Percentiles rank a stretch among this genome's conserved stretches.
Evolutionary conservation across 2,797 vertebrate species (phyloP).

Genomic region (Eupleurogrammus muticus): DNA sequence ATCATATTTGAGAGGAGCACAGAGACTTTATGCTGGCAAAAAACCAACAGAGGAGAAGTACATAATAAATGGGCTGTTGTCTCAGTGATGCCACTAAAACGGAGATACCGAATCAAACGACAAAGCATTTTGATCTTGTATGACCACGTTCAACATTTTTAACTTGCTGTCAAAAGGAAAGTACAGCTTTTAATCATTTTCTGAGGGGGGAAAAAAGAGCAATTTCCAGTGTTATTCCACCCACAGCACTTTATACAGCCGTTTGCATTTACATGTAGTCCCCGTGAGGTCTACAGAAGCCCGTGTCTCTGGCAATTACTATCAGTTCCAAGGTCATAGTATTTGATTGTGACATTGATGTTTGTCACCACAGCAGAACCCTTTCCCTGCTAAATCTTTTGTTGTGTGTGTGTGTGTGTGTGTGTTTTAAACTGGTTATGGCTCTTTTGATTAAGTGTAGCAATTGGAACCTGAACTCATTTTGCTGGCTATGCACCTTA

Average conservation of each 20-base stretch:
- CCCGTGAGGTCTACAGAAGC: constrained; percentile 27
- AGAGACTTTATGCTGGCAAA: constrained; percentile 33
- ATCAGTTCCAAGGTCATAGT: constrained; percentile 64
- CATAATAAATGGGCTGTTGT: constrained; percentile 47
- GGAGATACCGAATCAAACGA: constrained; percentile 25
- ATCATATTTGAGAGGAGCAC: constrained; percentile 56
- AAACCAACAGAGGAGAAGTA: constrained; percentile 38
- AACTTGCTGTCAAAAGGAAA: constrained; percentile 11
- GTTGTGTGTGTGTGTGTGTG: constrained; percentile 64
- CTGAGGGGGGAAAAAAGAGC: constrained; percentile 19
- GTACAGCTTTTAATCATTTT: constrained; percentile 33
- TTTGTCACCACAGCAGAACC: constrained; percentile 52
- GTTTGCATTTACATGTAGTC: constrained; percentile 45
- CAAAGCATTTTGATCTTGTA: neutral
- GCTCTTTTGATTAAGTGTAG: constrained; percentile 85
- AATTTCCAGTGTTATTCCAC: constrained; percentile 35
- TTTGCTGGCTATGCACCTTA: constrained; percentile 76
- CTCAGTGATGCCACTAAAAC: constrained; percentile 31
- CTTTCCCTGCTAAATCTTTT: constrained; percentile 60
- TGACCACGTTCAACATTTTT: constrained; percentile 16
- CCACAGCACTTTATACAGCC: constrained; percentile 37
- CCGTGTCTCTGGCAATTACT: constrained; percentile 68
- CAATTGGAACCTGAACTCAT: constrained; percentile 78
- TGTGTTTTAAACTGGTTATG: constrained; percentile 60
- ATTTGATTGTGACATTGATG: constrained; percentile 69